phyloP scores from a whole-genome alignment of 2,113 vertebrate genomes.

The Pseudolaguvia tuberculata region DNA sequence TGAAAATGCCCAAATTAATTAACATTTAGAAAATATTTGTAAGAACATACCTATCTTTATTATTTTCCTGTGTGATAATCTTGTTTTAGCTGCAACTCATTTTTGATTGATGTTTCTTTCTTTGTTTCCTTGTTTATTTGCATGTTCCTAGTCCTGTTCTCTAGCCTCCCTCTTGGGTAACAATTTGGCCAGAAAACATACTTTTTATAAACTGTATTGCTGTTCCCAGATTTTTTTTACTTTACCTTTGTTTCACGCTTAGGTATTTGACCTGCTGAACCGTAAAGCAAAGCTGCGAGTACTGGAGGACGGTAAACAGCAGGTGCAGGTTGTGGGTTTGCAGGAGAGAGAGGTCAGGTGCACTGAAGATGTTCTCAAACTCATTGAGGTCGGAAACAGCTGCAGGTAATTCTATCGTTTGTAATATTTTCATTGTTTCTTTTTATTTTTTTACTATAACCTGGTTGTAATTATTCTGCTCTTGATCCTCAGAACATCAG shows the following conservation, averaged over 20 bases:
- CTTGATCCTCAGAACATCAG: constrained; percentile 79
- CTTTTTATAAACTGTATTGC: no score
- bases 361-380: constrained; percentile 94
- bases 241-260: neutral
- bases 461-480: neutral
- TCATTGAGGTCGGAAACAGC: constrained; percentile 96
- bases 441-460: neutral
- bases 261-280: constrained; percentile 97
- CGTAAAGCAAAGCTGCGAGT: constrained; percentile 94
- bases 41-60: no score
- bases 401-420: constrained; percentile 87
- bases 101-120: no score
- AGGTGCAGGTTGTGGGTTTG: constrained; percentile 96
- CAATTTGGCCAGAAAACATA: no score
- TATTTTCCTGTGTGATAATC: no score
- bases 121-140: no score
- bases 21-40: no score
- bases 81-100: no score
- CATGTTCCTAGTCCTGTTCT: no score
- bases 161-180: no score
- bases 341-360: constrained; percentile 92
- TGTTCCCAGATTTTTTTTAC: neutral
- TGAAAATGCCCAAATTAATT: no score
- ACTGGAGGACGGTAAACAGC: constrained; percentile 94
- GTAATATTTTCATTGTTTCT: neutral